Base-by-base conservation (phyloP, 2,113 vertebrate species). In the Lethenteron reissneri region DNA sequence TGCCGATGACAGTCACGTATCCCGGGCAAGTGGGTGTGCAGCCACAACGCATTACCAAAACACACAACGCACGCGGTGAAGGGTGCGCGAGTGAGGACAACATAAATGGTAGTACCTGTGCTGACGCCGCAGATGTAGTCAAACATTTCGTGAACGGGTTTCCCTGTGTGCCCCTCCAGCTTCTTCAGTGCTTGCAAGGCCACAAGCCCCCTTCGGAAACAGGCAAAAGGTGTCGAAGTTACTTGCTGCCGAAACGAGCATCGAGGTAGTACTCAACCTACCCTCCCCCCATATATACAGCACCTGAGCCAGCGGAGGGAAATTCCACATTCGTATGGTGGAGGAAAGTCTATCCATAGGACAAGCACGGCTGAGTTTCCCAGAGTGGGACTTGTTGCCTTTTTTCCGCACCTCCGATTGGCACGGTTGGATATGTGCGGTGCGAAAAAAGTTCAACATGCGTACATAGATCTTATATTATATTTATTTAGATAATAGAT, bases 61-160 rank as follows among this genome's bases (percentile, higher is more conserved):
- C 41, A 41, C 41, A 41, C 6, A 41, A 41, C 41, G 2, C 41
- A 41, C 41, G 41, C 41, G 41, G 41, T 41, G 41, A 41, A 41
- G 41, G 41, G 41, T 41, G 41, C 41, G 41, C 41, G 41, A 41
- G 41, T 41, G 41, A 41, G 41, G 41, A 41, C 41, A 41, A 7
- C 41, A 41, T 5, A 41, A 41, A 41, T 41, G 41, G 41, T 7
- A 41, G 41, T 85, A 97, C 92, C 92, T 89, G 92, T 96, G 83
- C 92, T 97, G 75, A 97, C 90, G 17, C 92, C 92, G 81, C 92
- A 97, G 74, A 97, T 91, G 77, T 92, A 95, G 80, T 96, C 92
- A 79, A 97, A 97, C 64, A 95, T 86, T 74, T 92, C 84, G 82
- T 95, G 83, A 79, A 94, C 80, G 0, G 85, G 88, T 77, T 92